Conservation (phyloP, 2,797 vertebrate genomes). For the Cercopithecus petaurista region DNA sequence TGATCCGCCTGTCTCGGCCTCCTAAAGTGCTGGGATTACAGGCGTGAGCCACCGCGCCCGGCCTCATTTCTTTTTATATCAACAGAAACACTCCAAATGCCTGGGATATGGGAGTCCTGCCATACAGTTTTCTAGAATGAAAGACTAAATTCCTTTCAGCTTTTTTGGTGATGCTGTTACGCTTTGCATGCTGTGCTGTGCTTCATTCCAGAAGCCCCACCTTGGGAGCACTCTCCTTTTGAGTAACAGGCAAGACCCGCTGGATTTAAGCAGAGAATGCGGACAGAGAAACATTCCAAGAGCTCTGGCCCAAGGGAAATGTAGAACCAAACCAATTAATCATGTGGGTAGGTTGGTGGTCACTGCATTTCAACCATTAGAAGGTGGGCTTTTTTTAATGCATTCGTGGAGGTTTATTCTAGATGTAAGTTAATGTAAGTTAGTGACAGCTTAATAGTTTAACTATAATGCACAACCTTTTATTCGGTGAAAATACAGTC, state of each 20-base stretch:
- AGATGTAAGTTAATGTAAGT: background rate
- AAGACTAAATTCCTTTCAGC: background rate
- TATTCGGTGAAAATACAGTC: slow-evolving; percentile 8
- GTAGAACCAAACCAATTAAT: background rate
- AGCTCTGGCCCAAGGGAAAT: background rate
- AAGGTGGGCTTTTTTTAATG: background rate
- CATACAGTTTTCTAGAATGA: background rate
- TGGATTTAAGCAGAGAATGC: background rate
- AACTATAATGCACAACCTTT: background rate
- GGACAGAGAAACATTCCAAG: background rate
- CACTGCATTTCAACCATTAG: background rate
- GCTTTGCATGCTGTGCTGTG: background rate
- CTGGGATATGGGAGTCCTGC: background rate
- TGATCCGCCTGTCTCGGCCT: too few species aligned
- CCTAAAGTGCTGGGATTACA: too few species aligned
- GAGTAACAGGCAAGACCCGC: background rate
- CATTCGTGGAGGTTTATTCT: background rate
- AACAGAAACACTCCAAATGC: background rate
- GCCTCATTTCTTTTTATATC: background rate
- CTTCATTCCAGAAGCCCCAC: slow-evolving; percentile 29
- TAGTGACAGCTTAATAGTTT: background rate
- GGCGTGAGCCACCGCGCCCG: too few species aligned
- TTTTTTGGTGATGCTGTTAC: background rate
- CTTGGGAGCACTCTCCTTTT: background rate
- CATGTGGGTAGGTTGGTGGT: background rate